Base-by-base conservation (phyloP, 2,797 vertebrate species). In the Chromis chromis region DNA sequence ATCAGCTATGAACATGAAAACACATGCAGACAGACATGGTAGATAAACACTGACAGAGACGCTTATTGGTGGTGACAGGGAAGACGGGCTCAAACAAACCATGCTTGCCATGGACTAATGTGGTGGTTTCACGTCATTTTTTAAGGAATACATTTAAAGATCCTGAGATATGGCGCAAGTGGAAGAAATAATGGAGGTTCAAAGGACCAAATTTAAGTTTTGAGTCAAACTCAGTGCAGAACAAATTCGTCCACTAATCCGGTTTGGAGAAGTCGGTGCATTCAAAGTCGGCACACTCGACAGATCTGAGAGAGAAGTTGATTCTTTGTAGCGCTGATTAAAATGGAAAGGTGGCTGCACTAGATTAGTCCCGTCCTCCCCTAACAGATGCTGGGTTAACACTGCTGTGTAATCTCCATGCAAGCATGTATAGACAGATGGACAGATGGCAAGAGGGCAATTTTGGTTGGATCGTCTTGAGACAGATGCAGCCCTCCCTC, bases 391-490 rank as follows among this genome's bases (percentile, higher is more conserved):
- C 78, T n/a, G 76, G 70, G 75, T 81, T 81, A 85, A 85, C 85
- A 40, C 79, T 74, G 69, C 81, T 64, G 70, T 85, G 82, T 77
- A 72, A 84, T 87, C 82, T 73, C 64, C 73, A 74, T 72, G 54
- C 65, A 24, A 44, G 78, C 74, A 78, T 69, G 78, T 40, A 76
- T 27, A 65, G 79, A 86, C 88, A 85, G 85, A 91, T 56, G 88
- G 87, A 87, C 86, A 87, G 88, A 91, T 89, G 90, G 91, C 83
- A 78, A 60, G 57, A 69, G 75, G 80, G 68, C 65, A 72, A 63
- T 76, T 84, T 81, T 74, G 58, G 61, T 87, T 83, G 83, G 86
- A 83, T 81, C 64, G 14, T 82, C 82, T 86, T 84, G 76, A 91
- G 76, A 88, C 89, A 88, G 88, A 90, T 81, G 82, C 63, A 71